phyloP scores from a whole-genome alignment of 2,113 vertebrate species.

The Camelus bactrianus region DNA sequence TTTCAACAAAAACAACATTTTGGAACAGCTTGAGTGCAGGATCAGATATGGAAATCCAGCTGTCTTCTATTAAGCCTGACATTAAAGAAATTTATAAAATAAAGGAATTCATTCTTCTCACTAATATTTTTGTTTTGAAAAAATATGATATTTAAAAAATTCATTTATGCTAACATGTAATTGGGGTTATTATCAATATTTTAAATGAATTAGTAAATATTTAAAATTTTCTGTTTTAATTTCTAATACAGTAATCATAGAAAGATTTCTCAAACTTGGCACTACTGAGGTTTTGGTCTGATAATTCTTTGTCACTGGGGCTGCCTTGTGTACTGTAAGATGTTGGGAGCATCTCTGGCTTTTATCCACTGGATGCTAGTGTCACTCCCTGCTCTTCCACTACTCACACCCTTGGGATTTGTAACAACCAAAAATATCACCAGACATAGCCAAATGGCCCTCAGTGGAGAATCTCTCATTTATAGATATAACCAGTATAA shows the following conservation, averaged over 20 bases:
- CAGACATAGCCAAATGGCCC: background rate
- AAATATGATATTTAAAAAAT: background rate
- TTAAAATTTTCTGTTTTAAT: background rate
- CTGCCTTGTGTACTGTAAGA: background rate
- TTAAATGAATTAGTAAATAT: background rate
- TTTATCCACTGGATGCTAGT: background rate
- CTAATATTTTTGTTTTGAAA: background rate
- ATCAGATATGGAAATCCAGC: conserved; percentile 16
- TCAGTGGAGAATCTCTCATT: background rate
- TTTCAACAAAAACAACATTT: background rate
- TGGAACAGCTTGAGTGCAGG: background rate
- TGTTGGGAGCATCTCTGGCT: background rate
- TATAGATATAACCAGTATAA: background rate
- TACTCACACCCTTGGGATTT: background rate
- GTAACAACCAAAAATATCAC: background rate
- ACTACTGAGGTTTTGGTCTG: background rate
- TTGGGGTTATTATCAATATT: background rate
- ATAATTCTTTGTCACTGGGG: background rate
- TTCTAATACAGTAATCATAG: background rate
- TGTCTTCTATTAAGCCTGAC: conserved; percentile 21
- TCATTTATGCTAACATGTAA: background rate
- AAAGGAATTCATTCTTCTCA: background rate
- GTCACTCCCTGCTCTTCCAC: background rate
- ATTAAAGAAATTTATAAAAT: conserved; percentile 26
- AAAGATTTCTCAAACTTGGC: background rate